Evolutionary conservation across 2,888 invertebrate genomes (phyloP), one percentile per base, ranked within the genome.

Genomic region (Vandiemenella viatica): DNA sequence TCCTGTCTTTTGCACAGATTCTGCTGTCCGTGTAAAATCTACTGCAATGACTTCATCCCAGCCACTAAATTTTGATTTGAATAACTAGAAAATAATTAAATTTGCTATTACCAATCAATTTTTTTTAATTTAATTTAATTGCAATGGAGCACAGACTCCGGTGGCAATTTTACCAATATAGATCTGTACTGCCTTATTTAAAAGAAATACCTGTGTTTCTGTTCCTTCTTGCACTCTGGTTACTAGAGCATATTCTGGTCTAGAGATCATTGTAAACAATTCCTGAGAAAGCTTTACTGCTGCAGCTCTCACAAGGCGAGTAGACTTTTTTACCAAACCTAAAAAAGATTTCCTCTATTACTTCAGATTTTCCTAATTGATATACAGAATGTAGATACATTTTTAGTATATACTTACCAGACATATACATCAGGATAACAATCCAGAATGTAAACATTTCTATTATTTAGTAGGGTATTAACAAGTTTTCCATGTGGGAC

Each of bases 11-110:
- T 86, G 86, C 1, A 98, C 96, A 0, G 96, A 96, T 64, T 93
- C 95, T 0, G 96, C 96, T 0, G 97, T 97, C 55, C 97, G 78
- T 1, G 98, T 98, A 67, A 93, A 98, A 71, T 99, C 98, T 6
- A 97, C 97, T 0, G 93, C 95, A 59, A 98, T 91, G 16, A 98
- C 93, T 68, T 98, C 97, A 64, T 98, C 96, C 98, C 98, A 98
- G 7, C 92, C 95, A 43, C 78, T 69, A 69, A 98, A 99, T 68
- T 97, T 96, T 1, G 88, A 86, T 68, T 97, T 96, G 70, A 98
- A 98, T 56, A 96, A 80, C 77, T 86, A 58, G n/a, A 37, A 49
- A n/a, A 45, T 37, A 46, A 13, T 15, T 5, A 5, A 19, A 16
- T 45, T 1, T 21, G 4, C 1, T 15, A 45, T 22, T 43, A 5